A percentile compares a stretch with the other conserved stretches of the same genome.
These are phyloP conservation scores for Archilochus colubris DNA, from an alignment of 2,113 vertebrate species.

Conservation along the genomic window DNA sequence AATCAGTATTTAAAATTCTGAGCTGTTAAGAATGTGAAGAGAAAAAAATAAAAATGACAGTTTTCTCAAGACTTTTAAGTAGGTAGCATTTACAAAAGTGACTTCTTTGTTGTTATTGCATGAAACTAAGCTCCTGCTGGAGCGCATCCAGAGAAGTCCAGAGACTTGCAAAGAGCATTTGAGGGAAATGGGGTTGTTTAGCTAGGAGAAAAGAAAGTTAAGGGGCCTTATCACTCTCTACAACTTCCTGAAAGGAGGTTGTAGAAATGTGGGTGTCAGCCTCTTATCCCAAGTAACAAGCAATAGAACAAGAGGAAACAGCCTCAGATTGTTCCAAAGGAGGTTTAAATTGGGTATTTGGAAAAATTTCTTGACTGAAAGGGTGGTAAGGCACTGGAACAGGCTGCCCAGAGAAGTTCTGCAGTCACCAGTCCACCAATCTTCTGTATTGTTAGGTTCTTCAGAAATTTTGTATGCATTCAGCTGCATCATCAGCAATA, in stretches of 20 bases:
- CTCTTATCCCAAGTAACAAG: too few relatives aligned
- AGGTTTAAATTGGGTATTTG: not conserved
- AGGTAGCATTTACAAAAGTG: not conserved
- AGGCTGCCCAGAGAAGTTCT: not conserved
- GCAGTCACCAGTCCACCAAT: too few relatives aligned
- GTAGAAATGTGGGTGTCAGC: too few relatives aligned
- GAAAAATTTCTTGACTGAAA: too few relatives aligned
- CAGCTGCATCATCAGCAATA: not conserved
- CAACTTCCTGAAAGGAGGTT: too few relatives aligned
- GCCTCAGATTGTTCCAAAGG: too few relatives aligned
- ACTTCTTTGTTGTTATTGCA: not conserved
- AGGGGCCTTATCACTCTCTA: too few relatives aligned
- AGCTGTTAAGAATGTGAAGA: not conserved
- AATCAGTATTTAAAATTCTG: not conserved
- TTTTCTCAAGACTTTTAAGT: not conserved
- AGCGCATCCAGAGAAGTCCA: not conserved
- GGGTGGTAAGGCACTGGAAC: not conserved
- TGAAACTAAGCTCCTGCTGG: not conserved
- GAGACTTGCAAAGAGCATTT: fast-evolving
- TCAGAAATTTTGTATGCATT: fast-evolving
- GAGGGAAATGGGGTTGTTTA: not conserved
- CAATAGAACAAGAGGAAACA: not conserved
- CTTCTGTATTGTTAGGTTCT: fast-evolving
- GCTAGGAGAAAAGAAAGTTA: too few relatives aligned
- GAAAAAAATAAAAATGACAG: not conserved